Evolutionary conservation across 2,888 invertebrate genomes (phyloP).

Genomic region (Anthophora plumipes): DNA sequence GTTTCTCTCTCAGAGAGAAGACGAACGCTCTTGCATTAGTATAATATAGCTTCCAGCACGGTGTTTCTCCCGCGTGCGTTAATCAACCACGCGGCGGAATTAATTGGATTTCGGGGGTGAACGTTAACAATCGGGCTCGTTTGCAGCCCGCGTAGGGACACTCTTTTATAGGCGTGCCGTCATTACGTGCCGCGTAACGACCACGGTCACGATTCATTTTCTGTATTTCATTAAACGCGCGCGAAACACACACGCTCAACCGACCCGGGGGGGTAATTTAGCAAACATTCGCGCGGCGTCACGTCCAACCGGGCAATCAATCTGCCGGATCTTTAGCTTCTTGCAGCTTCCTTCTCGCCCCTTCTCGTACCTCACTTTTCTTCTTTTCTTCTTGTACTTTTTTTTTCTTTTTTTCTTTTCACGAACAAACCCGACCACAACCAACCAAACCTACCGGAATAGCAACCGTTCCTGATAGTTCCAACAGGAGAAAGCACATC

Average conservation of each 20-base stretch:
- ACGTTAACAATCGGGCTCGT: conserved; percentile 54
- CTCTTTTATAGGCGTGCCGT: conserved; percentile 1
- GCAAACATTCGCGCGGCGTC: conserved; percentile 26
- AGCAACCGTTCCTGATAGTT: background rate
- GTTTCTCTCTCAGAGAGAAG: background rate
- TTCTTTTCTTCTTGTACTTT: background rate
- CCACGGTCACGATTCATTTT: conserved; percentile 39
- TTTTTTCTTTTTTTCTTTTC: background rate
- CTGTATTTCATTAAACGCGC: conserved; percentile 34
- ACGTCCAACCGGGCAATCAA: conserved; percentile 19
- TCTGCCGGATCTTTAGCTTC: conserved; percentile 6
- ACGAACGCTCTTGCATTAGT: conserved; percentile 69
- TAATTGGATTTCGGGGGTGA: conserved; percentile 67
- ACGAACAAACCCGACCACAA: background rate
- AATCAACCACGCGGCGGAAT: conserved; percentile 64
- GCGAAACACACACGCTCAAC: background rate
- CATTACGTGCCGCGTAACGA: conserved; percentile 24
- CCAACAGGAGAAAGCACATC: conserved; percentile 15
- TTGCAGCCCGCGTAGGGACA: conserved; percentile 30
- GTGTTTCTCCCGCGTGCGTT: conserved; percentile 52
- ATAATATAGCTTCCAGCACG: conserved; percentile 21
- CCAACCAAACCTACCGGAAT: background rate
- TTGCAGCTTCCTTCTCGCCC: background rate
- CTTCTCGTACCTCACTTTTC: too few species aligned
- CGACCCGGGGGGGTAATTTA: conserved; percentile 28